Base-by-base conservation (phyloP, 1,140 invertebrate species). In the Drosophila jambulina region DNA sequence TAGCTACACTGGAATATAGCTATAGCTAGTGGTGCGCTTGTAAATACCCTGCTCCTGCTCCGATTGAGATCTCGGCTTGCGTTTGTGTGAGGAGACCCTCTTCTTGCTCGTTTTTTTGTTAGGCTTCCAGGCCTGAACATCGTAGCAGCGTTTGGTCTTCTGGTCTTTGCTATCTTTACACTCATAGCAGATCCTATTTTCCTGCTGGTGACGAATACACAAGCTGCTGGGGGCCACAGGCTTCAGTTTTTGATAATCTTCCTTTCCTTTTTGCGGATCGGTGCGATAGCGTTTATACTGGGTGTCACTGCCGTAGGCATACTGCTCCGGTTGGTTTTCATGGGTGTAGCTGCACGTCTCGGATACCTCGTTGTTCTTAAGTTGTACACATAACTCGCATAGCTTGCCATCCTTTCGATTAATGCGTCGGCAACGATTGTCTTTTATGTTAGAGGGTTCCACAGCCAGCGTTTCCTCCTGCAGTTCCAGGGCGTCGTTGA, bases 291-390 rank as follows among this genome's bases (percentile, higher is more conserved):
- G 75, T 19, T 71, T 86, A 45, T 80, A 91, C 25, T 88, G 62
- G 29, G 45, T 82, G 71, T 80, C 84, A 21, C 65, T 78, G 58
- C 53, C 80, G 51, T 80, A 92, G 34, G 78, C 75, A 64, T 87
- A 92, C 25, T 62, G 54, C 57, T 84, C 51, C 10, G 91, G 91
- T 54, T 84, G 46, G 10, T 61, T 74, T 27, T 76, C 80, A 8
- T 72, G 71, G 4, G 85, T 84, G 58, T 91, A 92, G 36, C 82
- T 91, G 75, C 91, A 92, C 0, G 67, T 91, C 53, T 92, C 91
- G 9, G 87, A 84, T 4, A 86, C 62, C 36, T 92, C 82, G 23
- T 86, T 83, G 62, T 80, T 84, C 15, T 75, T 74, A 3, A 70
- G 34, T 54, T 87, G 75, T 3, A 72, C 57, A n/a, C 91, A 92